Conservation (phyloP, 1,140 invertebrate genomes). For the Nebria ingens region DNA sequence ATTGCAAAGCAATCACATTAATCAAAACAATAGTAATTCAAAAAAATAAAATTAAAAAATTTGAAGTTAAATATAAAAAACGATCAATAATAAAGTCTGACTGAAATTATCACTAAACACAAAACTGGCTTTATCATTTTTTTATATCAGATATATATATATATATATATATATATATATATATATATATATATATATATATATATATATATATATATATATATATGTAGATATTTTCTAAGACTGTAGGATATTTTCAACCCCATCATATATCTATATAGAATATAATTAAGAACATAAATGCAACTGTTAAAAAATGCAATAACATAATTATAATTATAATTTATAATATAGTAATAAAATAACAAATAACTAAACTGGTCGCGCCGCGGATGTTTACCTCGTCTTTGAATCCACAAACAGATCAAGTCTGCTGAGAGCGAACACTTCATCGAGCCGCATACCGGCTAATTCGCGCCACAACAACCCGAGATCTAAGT, state of each 20-base stretch:
- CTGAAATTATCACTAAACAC: not conserved
- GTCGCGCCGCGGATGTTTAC: slow-evolving; percentile 10
- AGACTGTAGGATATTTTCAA: too few relatives aligned
- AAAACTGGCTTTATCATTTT: not conserved
- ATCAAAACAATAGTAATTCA: not conserved
- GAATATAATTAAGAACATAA: slow-evolving; percentile 21
- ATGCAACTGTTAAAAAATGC: slow-evolving; percentile 29
- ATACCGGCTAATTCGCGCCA: slow-evolving; percentile 34
- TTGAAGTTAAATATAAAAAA: too few relatives aligned
- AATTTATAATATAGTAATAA: slow-evolving; percentile 16
- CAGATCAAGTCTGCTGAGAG: slow-evolving; percentile 30
- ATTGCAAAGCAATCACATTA: not conserved
- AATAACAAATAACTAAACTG: slow-evolving; percentile 12
- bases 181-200: too few relatives aligned
- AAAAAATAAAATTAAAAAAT: not conserved
- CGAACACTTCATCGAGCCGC: slow-evolving; percentile 33
- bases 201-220: too few relatives aligned
- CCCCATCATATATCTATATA: not conserved
- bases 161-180: too few relatives aligned
- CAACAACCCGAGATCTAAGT: slow-evolving; percentile 31
- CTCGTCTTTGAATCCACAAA: slow-evolving; percentile 26
- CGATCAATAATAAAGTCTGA: slow-evolving; percentile 7
- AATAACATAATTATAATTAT: slow-evolving; percentile 32
- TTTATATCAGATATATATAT: too few relatives aligned
- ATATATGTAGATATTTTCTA: too few relatives aligned